Percentiles rank a stretch among this genome's conserved stretches.
These are phyloP conservation scores for Muscicapa comitata DNA, from an alignment of 2,797 vertebrate species.

Conservation along the genomic window DNA sequence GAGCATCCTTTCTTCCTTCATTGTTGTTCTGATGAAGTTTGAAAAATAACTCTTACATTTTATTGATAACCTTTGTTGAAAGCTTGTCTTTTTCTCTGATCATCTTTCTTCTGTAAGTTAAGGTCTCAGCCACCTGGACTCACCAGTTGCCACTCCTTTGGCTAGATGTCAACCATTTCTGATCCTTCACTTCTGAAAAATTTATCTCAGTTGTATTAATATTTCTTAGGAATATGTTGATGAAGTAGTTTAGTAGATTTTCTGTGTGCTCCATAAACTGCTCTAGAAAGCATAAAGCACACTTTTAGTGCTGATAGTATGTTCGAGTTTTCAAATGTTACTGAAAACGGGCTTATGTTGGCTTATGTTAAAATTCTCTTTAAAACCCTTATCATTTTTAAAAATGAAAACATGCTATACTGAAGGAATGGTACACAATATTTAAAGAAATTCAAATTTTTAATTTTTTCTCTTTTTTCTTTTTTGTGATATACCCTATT, in stretches of 20 bases:
- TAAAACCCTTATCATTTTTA: rapidly evolving
- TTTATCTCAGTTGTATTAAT: background rate
- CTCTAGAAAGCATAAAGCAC: background rate
- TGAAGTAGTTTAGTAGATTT: background rate
- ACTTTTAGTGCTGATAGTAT: background rate
- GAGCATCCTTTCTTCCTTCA: background rate
- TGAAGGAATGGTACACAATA: background rate
- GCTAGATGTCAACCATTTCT: background rate
- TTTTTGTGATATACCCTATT: background rate
- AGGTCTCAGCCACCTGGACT: background rate
- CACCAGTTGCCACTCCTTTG: background rate
- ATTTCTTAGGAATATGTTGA: background rate
- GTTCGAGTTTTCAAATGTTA: background rate
- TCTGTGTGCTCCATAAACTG: background rate
- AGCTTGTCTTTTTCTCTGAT: background rate
- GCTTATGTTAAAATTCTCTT: background rate
- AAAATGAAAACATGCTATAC: background rate
- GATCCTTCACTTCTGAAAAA: background rate
- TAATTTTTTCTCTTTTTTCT: background rate
- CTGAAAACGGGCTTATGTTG: background rate
- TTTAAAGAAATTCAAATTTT: background rate
- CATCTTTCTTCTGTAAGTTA: background rate
- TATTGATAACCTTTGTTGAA: background rate
- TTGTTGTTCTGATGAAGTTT: background rate
- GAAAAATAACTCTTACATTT: background rate